Conservation (phyloP, 2,113 vertebrate genomes). For the Urocolius indicus region DNA sequence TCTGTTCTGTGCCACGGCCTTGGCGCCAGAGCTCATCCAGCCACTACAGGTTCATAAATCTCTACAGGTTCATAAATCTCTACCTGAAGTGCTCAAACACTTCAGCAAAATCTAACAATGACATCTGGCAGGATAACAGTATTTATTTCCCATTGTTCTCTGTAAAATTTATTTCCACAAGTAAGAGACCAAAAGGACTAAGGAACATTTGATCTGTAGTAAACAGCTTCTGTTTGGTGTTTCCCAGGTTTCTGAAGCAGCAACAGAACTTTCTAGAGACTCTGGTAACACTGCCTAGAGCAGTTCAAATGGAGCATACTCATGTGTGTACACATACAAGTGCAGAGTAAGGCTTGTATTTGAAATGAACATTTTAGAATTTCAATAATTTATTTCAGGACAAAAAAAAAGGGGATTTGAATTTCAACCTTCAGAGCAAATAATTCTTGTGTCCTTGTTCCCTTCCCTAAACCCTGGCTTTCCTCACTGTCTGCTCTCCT, state of each 20-base stretch:
- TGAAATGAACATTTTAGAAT: background rate
- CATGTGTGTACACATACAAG: background rate
- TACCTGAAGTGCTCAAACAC: no score
- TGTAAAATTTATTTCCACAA: background rate
- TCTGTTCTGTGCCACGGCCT: background rate
- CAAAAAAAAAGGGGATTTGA: background rate
- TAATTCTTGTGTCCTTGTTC: background rate
- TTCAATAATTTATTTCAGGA: background rate
- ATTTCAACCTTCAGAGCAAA: background rate
- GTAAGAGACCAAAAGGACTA: background rate
- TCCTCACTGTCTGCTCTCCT: background rate
- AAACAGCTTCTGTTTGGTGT: background rate
- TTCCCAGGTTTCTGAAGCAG: background rate
- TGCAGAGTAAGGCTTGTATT: background rate
- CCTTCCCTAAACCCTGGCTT: background rate
- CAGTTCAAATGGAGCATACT: background rate
- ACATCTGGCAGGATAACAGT: background rate
- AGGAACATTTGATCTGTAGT: background rate
- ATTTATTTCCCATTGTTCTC: background rate
- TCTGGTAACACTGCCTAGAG: background rate
- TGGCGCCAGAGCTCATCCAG: fast-evolving
- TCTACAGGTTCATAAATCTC: background rate
- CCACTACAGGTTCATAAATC: background rate
- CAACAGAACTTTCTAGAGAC: background rate
- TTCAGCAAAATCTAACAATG: background rate